Evolutionary conservation across 2,113 vertebrate genomes (phyloP), one percentile per base, ranked within the genome.

Genomic region (Turnix velox): DNA sequence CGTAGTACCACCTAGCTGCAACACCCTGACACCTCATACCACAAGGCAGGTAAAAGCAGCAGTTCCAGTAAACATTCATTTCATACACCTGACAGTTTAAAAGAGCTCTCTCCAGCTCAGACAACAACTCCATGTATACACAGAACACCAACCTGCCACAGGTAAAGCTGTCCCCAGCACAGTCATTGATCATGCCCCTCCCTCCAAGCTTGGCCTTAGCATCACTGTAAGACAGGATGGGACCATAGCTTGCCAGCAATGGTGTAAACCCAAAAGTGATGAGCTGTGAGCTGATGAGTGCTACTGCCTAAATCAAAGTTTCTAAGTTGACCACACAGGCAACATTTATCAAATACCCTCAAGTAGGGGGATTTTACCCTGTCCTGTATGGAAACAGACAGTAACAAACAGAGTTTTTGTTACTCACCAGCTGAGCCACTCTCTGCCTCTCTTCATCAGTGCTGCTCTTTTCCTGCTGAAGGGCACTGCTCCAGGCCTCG

Each of bases 361-460:
- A 87, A 49, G 19, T 9, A 84, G 46, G 87, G n/a, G 7, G 61
- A 31, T 78, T 80, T 75, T 18, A 82, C 58, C 18, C 28, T 33
- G 42, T 35, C 18, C 45, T 68, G 11, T 13, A 8, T 4, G 23
- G 33, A 82, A 78, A 33, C 43, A 24, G 0, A n/a, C 4, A 0
- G 48, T n/a, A n/a, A n/a, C n/a, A n/a, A n/a, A n/a, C n/a, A n/a
- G 10, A 7, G 13, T 1, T 8, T 43, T 42, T 67, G 20, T 43
- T 55, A 98, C 99, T 98, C 96, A 99, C 99, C 98, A 98, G 66
- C 33, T 96, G 92, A 40, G 97, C 97, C 3, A 77, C 80, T 84
- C 95, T 98, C 88, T 97, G 97, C 48, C 96, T 97, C 86, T 98
- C 98, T 66, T 97, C 98, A 2, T 69, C 90, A 63, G 87, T 27